Evolutionary conservation across 2,113 vertebrate genomes (phyloP), one percentile per base, ranked within the genome.

Genomic region (Phaetusa simplex): DNA sequence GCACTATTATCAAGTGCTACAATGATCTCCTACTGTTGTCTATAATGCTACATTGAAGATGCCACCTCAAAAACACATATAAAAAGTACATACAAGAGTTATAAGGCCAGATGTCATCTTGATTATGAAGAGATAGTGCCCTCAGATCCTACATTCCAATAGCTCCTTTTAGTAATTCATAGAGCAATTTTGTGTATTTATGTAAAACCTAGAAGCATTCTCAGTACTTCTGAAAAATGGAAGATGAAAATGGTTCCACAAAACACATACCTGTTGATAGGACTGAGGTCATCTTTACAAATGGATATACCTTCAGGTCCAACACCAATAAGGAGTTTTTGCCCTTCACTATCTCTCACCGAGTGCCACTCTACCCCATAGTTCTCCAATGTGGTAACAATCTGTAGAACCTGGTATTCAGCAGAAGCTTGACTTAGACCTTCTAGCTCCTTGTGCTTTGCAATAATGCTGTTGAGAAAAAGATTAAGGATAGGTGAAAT

Each of bases 341-440:
- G 99, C 23, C 98, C 98, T 67, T 99, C 98, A 0, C 99, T 99
- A 2, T 99, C 99, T 43, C 99, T 98, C 42, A 98, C 99, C 13
- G 99, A 98, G 94, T 99, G 99, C 99, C 99, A 99, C 94, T 99
- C 99, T 34, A 99, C 98, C 6, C 99, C 99, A 12, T 99, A 99
- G 95, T 99, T 99, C 93, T 99, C 99, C 97, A 99, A 97, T 0
- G 98, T 97, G 1, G 99, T 99, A 45, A 99, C 98, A 62, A 99
- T 98, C 98, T 99, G 99, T 70, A 99, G 98, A 80, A 99, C 98
- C 91, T 99, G 99, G 86, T 99, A 99, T 87, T 99, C 99, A 64
- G 99, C 99, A 0, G 99, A 99, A 43, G 98, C 98, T 94, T 98
- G 99, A 95, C 98, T 99, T 81, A 98, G 78, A 23, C 99, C 99